Evolutionary conservation across 2,113 vertebrate species (phyloP), one percentile per base, ranked within the genome.

Genomic region (Bubo blakistoni): DNA sequence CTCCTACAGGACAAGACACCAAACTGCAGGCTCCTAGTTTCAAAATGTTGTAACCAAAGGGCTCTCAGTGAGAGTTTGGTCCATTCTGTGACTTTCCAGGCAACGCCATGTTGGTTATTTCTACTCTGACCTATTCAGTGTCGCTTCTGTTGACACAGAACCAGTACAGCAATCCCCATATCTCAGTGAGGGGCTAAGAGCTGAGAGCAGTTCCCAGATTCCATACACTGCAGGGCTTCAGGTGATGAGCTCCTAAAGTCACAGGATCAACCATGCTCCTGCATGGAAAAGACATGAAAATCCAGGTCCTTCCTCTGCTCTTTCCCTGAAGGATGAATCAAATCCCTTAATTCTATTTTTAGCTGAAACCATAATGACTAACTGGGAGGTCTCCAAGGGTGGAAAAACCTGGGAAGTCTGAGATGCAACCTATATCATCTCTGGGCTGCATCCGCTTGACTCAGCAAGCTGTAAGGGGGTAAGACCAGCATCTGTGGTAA

Each of bases 371-470:
- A 67, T 32, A 92, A 30, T 4, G 51, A 79, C 27, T 59, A 94
- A 10, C 26, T 76, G 78, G 69, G 80, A 93, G 76, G 47, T 92
- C 63, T 65, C 63, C 40, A 86, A 86, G 69, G 69, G 7, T 62
- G 49, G 62, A 62, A 91, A 94, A 91, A 38, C 40, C 40, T 83
- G 65, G 20, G 29, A 84, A 91, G 49, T 63, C 54, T 54, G 61
- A 90, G 77, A 86, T 51, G 16, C 49, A 70, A 78, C 81, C 95
- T 87, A 44, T 84, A 91, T 93, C 71, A 49, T 40, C 81, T 85
- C 88, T 96, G 81, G 72, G 84, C 72, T 92, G 65, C 59, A 88
- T 94, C 69, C 79, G 73, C 40, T 80, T 73, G 91, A 96, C 86
- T 90, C 76, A 87, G 86, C 82, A 81, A 95, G 93, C 80, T 85